Conservation (phyloP, 2,113 vertebrate genomes). For the Haliaeetus leucogaster region DNA sequence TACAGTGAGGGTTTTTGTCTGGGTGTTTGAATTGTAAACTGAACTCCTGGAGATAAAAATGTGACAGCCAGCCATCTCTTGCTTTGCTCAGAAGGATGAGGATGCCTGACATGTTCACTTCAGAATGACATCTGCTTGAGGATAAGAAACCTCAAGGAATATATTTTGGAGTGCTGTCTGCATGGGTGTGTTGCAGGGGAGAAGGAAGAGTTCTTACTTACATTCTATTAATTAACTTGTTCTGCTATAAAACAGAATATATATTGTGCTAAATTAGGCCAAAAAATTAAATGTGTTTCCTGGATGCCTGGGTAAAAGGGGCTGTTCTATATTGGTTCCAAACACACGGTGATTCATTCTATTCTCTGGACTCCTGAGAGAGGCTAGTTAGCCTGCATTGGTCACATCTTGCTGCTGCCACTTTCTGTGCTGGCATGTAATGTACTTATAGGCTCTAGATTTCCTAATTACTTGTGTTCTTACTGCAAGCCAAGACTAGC, state of each 20-base stretch:
- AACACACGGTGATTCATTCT: background rate
- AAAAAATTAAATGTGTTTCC: background rate
- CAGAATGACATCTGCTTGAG: background rate
- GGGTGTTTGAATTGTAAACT: background rate
- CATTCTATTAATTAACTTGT: background rate
- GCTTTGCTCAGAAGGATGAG: background rate
- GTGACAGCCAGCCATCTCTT: background rate
- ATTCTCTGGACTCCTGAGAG: background rate
- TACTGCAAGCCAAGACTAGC: background rate
- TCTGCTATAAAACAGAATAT: background rate
- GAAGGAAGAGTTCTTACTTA: background rate
- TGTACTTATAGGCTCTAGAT: background rate
- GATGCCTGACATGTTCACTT: background rate
- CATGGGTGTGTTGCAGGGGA: background rate
- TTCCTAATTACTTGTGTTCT: conserved; percentile 27
- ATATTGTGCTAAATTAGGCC: background rate
- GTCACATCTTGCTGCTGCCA: background rate
- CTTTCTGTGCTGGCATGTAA: conserved; percentile 5
- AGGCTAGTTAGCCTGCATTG: background rate
- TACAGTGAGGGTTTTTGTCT: background rate
- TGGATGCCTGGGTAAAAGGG: background rate
- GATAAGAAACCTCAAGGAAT: background rate
- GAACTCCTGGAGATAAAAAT: background rate
- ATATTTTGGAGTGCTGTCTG: background rate
- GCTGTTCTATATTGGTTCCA: background rate